Percentiles rank a stretch among this genome's conserved stretches.
Evolutionary conservation across 2,797 vertebrate genomes (phyloP).

Genomic region (Remorina albescens): DNA sequence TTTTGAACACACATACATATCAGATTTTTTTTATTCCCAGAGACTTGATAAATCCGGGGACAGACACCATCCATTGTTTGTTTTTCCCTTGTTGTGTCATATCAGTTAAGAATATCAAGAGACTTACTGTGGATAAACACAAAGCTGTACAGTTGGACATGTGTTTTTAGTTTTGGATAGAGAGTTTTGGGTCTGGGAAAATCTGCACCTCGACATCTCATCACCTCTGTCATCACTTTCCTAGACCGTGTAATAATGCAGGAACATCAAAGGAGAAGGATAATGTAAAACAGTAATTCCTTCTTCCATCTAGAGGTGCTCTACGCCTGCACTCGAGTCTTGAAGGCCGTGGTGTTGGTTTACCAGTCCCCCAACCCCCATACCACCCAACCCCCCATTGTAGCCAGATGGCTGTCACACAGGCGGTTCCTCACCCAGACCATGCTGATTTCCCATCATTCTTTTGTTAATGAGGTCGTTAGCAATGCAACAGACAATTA

Average conservation of each 20-base stretch:
- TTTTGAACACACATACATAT: neutral
- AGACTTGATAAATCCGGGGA: neutral
- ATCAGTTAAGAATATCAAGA: neutral
- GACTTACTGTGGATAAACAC: neutral
- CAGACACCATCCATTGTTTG: neutral
- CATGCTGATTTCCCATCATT: slow-evolving; percentile 85
- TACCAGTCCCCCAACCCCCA: slow-evolving; percentile 56
- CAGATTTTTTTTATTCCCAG: neutral
- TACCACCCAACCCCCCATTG: slow-evolving; percentile 50
- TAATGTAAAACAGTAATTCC: slow-evolving; percentile 24
- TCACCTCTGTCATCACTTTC: neutral
- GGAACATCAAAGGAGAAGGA: neutral
- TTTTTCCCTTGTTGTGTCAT: neutral
- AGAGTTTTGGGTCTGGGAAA: neutral
- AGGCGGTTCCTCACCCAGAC: slow-evolving; percentile 77
- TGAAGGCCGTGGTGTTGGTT: slow-evolving; percentile 54
- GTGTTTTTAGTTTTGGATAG: neutral
- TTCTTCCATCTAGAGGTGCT: slow-evolving; percentile 60
- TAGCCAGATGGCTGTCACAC: slow-evolving; percentile 86
- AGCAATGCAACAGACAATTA: slow-evolving; percentile 85
- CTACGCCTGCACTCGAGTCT: slow-evolving; percentile 35
- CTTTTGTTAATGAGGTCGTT: slow-evolving; percentile 86
- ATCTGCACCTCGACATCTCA: neutral
- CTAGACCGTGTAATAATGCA: neutral
- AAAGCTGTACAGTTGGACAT: neutral